Percentiles rank a stretch among this genome's conserved stretches.
Evolutionary conservation across 2,888 invertebrate species (phyloP).

Genomic region (Agriopis aurantiaria): DNA sequence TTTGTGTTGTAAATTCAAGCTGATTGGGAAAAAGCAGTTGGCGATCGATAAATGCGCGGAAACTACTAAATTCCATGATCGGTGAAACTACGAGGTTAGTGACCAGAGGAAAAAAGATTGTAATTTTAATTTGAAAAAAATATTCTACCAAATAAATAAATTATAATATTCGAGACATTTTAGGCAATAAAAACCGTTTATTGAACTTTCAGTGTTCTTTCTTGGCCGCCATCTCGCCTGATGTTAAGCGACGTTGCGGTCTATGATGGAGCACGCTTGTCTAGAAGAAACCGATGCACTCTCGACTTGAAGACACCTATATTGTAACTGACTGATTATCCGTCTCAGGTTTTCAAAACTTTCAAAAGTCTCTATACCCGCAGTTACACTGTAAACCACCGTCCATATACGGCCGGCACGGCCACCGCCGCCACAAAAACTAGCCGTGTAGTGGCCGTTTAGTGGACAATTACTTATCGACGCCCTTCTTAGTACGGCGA

Average conservation of each 20-base stretch:
- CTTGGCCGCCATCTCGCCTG: too few species aligned
- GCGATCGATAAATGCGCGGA: not conserved
- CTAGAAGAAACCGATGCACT: not conserved
- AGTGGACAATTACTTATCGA: constrained; percentile 73
- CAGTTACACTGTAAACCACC: constrained; percentile 47
- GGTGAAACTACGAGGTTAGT: not conserved
- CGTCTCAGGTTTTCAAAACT: not conserved
- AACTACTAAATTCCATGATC: constrained; percentile 2
- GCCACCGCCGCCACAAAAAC: constrained; percentile 58
- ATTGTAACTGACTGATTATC: too few species aligned
- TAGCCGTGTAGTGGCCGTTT: constrained; percentile 55
- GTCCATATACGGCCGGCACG: constrained; percentile 52
- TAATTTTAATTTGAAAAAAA: too few species aligned
- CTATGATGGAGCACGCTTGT: too few species aligned
- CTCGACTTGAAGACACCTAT: too few species aligned
- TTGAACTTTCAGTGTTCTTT: too few species aligned
- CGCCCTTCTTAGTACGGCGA: constrained; percentile 47
- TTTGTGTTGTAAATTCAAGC: constrained; percentile 11
- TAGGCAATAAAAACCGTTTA: too few species aligned
- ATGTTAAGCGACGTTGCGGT: too few species aligned
- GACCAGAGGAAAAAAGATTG: too few species aligned
- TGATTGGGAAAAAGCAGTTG: constrained; percentile 5
- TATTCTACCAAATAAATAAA: too few species aligned
- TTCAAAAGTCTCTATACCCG: constrained; percentile 11
- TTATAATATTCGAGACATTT: too few species aligned